Evolutionary conservation across 2,888 invertebrate species (phyloP).

Genomic region (Epistrophe eligans): DNA sequence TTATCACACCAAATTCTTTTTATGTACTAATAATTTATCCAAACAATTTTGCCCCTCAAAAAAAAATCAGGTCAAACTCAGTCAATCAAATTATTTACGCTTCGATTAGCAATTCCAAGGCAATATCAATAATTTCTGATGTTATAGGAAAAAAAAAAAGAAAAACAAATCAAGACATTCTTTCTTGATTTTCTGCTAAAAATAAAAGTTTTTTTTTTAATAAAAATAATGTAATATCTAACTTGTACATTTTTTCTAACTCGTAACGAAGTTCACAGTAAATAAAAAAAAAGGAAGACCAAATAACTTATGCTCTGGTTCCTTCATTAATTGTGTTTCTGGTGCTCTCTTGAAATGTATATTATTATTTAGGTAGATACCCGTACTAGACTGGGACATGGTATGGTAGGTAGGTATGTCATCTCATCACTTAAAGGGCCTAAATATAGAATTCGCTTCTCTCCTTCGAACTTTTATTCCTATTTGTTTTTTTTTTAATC

Average conservation of each 20-base stretch:
- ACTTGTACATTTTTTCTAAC: not conserved
- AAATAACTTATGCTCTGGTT: slow-evolving; percentile 2
- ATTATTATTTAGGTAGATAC: slow-evolving; percentile 26
- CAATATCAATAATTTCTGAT: slow-evolving; percentile 24
- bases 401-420: not conserved
- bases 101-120: slow-evolving; percentile 57
- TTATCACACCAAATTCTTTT: not conserved
- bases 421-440: slow-evolving; percentile 48
- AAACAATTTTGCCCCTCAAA: not conserved
- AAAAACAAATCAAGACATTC: slow-evolving; percentile 8
- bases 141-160: not conserved
- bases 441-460: slow-evolving; percentile 63
- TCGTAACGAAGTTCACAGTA: slow-evolving; percentile 9
- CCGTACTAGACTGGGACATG: slow-evolving; percentile 25
- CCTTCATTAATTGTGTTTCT: not conserved
- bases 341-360: not conserved
- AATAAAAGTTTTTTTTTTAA: not conserved
- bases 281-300: not conserved
- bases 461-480: slow-evolving; percentile 1
- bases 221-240: slow-evolving; percentile 2
- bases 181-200: not conserved
- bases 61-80: slow-evolving; percentile 56
- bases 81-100: slow-evolving; percentile 62
- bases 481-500: slow-evolving; percentile 15
- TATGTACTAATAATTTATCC: not conserved